Evolutionary conservation across 1,140 invertebrate species (phyloP), one percentile per base, ranked within the genome.

Genomic region (Drosophila kepulauana): DNA sequence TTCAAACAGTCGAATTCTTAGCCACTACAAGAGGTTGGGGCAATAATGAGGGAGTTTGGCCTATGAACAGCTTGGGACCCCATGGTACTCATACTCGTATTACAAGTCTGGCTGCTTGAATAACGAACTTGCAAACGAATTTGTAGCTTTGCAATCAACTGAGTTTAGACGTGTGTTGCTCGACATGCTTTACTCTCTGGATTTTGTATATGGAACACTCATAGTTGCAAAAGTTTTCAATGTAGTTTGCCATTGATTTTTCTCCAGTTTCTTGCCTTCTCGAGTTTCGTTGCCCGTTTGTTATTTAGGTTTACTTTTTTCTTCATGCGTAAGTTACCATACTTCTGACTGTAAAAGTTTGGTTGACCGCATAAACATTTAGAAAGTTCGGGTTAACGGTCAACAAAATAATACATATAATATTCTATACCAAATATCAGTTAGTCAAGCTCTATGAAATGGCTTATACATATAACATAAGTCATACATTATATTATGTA

Each of bases 241-340:
- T 10, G 8, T 72, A 8, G 48, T 62, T 51, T 49, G 46, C 43
- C 81, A 89, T 88, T 88, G 85, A 88, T 88, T 84, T 88, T 80
- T 85, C 13, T 69, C 6, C 13, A 28, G 54, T 48, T 82, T 69
- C 57, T 48, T 28, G 51, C 41, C 51, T 68, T 54, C 63, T 67
- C 56, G 13, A 25, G 68, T 79, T 70, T 69, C 52, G 52, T 8
- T 33, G 33, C 33, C 1, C 7, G 6, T 45, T 46, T 63, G 78
- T 82, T 76, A 82, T 78, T 25, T 25, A 65, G 71, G 38, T 46
- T 28, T 25, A 52, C 69, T 72, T 52, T 56, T 74, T 86, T 74
- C 68, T 78, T 73, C 66, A 66, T 87, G 84, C 77, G 72, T 88
- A 73, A 68, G 82, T 87, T 87, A 82, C 79, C 82, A 87, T 87